Base-by-base conservation (phyloP, 1,140 invertebrate genomes). In the Metopolophium dirhodum region DNA sequence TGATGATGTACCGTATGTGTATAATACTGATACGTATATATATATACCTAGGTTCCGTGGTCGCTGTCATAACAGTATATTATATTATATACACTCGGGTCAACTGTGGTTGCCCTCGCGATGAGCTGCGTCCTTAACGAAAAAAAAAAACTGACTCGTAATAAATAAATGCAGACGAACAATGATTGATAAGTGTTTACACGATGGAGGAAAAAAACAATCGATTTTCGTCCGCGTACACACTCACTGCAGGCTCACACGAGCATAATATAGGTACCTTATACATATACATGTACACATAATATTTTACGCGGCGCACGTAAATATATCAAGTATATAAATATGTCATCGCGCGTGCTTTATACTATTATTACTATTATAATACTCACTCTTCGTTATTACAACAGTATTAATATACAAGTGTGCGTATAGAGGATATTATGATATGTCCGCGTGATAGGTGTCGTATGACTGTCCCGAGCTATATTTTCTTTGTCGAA, bases 141-240 rank as follows among this genome's bases (percentile, higher is more conserved):
- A 85, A 85, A 85, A 23, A 85, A 37, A 41, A 41, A 26, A 85
- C 35, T 1, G 37, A 85, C 83, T 41, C 7, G 85, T 47, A 47
- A 49, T 86, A 87, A 87, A 87, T 87, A 87, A 87, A 49, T n/a
- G n/a, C 45, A 18, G 11, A 87, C 45, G 85, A 87, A 57, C 49
- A 37, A 37, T 91, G 90, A 91, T 91, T 91, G 90, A 91, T 91
- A 91, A 91, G 49, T 91, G 54, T 91, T 91, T 91, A 77, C 54
- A 68, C 7, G 57, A 91, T 41, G 41, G 35, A 54, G 57, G 37
- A 57, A 68, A 91, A 57, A 91, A 68, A 91, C n/a, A 35, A 90
- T 51, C 57, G 51, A 77, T 77, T 91, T 18, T n/a, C 14, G 61
- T 77, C 35, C 22, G 3, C 30, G 45, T 49, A 22, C 22, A 83